Evolutionary conservation across 2,888 invertebrate species (phyloP).

Genomic region (Cosmopolites sordidus): DNA sequence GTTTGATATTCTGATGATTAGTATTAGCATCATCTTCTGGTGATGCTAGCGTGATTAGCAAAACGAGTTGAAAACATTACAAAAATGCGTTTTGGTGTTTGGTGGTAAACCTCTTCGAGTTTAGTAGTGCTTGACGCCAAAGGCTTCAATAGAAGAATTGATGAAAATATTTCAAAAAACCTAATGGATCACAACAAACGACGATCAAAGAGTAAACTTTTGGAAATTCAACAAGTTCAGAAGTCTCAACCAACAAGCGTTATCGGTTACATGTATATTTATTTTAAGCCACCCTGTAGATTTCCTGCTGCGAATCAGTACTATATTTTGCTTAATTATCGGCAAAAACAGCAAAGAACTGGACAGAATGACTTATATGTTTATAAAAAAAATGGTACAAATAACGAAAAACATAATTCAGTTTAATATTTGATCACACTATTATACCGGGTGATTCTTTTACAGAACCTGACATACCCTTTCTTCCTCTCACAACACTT

Average conservation of each 20-base stretch:
- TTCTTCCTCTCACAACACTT: too few relatives aligned
- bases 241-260: conserved; percentile 1
- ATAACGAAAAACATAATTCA: background rate
- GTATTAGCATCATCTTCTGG: too few relatives aligned
- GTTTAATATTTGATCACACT: background rate
- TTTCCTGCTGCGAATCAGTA: background rate
- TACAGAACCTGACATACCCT: too few relatives aligned
- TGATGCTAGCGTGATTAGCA: too few relatives aligned
- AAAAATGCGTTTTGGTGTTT: too few relatives aligned
- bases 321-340: too few relatives aligned
- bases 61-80: too few relatives aligned
- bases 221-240: conserved; percentile 1
- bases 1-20: too few relatives aligned
- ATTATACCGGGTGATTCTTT: background rate
- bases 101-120: too few relatives aligned
- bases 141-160: too few relatives aligned
- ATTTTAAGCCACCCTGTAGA: background rate
- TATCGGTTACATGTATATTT: background rate
- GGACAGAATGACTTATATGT: background rate
- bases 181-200: background rate
- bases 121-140: too few relatives aligned
- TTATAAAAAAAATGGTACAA: background rate
- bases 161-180: too few relatives aligned
- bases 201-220: background rate
- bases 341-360: background rate